Percentiles rank a stretch among this genome's conserved stretches.
phyloP scores from a whole-genome alignment of 2,888 invertebrate species.

The Andricus curvator region DNA sequence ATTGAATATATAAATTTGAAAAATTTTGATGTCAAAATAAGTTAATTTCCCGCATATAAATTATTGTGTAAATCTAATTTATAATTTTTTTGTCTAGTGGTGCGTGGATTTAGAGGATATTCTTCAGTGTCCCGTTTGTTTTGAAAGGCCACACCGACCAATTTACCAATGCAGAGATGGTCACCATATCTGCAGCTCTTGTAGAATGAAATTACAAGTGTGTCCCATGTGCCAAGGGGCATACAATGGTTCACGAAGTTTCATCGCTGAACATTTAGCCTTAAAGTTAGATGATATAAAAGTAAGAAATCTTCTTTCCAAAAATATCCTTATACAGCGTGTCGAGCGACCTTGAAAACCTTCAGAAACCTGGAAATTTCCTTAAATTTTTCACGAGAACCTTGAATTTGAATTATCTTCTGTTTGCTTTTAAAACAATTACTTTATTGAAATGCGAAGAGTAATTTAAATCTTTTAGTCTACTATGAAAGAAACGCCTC shows the following conservation, averaged over 20 bases:
- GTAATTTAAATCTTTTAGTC: too few species aligned
- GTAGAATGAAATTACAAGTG: conserved; percentile 78
- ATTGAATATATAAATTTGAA: too few species aligned
- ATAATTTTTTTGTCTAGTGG: conserved; percentile 38
- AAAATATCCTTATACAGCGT: not conserved
- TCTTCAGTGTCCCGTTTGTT: conserved; percentile 82
- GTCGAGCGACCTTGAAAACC: too few species aligned
- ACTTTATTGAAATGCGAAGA: too few species aligned
- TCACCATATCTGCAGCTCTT: conserved; percentile 81
- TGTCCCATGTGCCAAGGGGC: conserved; percentile 81
- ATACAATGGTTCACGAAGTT: conserved; percentile 81
- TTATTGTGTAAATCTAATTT: not conserved
- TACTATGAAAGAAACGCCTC: too few species aligned
- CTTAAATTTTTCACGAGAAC: too few species aligned
- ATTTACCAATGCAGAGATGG: conserved; percentile 81
- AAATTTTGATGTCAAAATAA: not conserved
- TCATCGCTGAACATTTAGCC: conserved; percentile 81
- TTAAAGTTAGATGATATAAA: conserved; percentile 77
- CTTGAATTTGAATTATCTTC: too few species aligned
- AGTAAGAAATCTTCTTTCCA: conserved; percentile 51
- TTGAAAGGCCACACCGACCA: conserved; percentile 79
- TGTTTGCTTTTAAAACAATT: too few species aligned
- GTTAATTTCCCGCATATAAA: not conserved
- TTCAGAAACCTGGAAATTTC: too few species aligned
- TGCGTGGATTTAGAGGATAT: conserved; percentile 78